These are phyloP conservation scores for Bilobella aurantiaca DNA, from an alignment of 1,140 invertebrate species.

Conservation along the genomic window DNA sequence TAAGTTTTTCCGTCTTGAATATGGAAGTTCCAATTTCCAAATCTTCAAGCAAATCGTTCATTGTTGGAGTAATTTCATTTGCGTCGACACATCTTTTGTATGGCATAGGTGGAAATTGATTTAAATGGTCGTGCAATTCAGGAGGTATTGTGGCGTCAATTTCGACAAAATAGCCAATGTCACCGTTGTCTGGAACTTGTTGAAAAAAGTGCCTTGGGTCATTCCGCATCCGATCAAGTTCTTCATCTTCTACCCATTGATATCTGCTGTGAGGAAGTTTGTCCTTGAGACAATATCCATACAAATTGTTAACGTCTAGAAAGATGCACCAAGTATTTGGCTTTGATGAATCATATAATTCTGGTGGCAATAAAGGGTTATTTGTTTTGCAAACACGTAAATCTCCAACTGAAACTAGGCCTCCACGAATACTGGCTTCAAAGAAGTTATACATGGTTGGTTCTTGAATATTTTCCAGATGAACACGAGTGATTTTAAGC, in stretches of 20 bases:
- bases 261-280: constrained; percentile 41
- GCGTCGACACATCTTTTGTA: constrained; percentile 35
- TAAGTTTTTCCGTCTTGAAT: background rate
- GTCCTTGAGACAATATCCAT: constrained; percentile 45
- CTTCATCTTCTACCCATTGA: constrained; percentile 38
- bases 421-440: constrained; percentile 35
- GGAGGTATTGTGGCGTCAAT: constrained; percentile 37
- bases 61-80: background rate
- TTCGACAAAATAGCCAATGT: constrained; percentile 47
- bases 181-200: constrained; percentile 37
- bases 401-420: constrained; percentile 37
- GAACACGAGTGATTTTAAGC: constrained; percentile 25
- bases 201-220: background rate
- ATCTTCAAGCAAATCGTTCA: background rate
- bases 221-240: background rate
- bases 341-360: constrained; percentile 37
- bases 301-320: constrained; percentile 48
- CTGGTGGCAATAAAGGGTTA: constrained; percentile 41
- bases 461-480: constrained; percentile 33
- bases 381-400: constrained; percentile 42
- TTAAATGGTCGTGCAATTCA: constrained; percentile 44
- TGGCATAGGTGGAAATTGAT: constrained; percentile 43
- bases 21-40: background rate
- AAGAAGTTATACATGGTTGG: constrained; percentile 41
- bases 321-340: constrained; percentile 40